These are phyloP conservation scores for Oryzias curvinotus DNA, from an alignment of 2,113 vertebrate species.

Conservation along the genomic window DNA sequence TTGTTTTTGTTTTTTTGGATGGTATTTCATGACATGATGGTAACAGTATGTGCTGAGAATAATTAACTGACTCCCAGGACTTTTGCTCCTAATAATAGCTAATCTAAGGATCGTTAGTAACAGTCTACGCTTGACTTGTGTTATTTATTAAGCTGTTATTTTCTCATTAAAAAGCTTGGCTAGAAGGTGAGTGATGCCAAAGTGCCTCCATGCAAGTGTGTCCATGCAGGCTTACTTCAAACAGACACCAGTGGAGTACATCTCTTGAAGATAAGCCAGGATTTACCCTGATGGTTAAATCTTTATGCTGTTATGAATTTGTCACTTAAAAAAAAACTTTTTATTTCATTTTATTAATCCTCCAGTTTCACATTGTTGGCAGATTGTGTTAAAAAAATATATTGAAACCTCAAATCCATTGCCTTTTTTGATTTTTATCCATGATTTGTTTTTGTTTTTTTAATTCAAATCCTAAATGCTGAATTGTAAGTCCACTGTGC, in stretches of 20 bases:
- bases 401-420: too few species aligned
- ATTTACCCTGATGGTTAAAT: slow-evolving; percentile 25
- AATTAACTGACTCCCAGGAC: slow-evolving; percentile 75
- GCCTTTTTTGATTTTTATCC: too few species aligned
- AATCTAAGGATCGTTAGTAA: slow-evolving; percentile 74
- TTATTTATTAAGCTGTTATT: slow-evolving; percentile 68
- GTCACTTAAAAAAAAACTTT: too few species aligned
- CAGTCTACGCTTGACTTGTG: slow-evolving; percentile 62
- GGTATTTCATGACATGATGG: slow-evolving; percentile 39
- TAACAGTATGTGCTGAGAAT: slow-evolving; percentile 45
- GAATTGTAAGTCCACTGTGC: slow-evolving; percentile 1
- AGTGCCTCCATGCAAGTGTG: slow-evolving; percentile 35
- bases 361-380: too few species aligned
- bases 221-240: slow-evolving; percentile 19
- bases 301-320: not conserved
- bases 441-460: too few species aligned
- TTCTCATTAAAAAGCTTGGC: slow-evolving; percentile 66
- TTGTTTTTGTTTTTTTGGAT: slow-evolving; percentile 4
- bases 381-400: too few species aligned
- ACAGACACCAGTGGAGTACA: slow-evolving; percentile 39
- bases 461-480: too few species aligned
- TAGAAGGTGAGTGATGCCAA: slow-evolving; percentile 59
- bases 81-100: slow-evolving; percentile 71
- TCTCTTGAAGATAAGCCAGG: slow-evolving; percentile 46
- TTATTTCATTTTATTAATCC: too few species aligned